phyloP scores from a whole-genome alignment of 2,113 vertebrate species.

The Ictalurus furcatus region DNA sequence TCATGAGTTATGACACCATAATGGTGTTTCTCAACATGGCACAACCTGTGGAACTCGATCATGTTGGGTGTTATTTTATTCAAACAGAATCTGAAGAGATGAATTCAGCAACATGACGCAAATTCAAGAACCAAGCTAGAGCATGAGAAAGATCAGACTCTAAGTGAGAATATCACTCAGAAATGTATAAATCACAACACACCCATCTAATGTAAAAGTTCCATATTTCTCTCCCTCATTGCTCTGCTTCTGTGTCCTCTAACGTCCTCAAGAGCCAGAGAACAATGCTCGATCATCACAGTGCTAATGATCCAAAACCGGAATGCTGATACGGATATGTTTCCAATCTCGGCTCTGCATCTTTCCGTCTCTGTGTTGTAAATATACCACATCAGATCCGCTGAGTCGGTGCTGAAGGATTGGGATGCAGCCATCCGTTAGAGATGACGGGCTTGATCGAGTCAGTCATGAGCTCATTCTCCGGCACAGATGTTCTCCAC shows the following conservation, averaged over 20 bases:
- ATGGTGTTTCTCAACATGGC: background rate
- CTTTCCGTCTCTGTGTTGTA: background rate
- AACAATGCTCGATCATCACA: background rate
- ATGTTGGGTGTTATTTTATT: background rate
- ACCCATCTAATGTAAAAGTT: background rate
- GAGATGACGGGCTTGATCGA: conserved; percentile 26
- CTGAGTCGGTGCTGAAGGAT: conserved; percentile 16
- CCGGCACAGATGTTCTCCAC: conserved; percentile 25
- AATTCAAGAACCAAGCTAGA: background rate
- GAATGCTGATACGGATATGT: background rate
- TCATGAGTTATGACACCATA: background rate
- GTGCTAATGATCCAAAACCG: background rate
- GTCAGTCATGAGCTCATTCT: conserved; percentile 30
- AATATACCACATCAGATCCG: background rate
- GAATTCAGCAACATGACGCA: background rate
- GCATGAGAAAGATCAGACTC: background rate
- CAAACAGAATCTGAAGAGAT: background rate
- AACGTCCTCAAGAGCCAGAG: background rate
- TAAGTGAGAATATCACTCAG: background rate
- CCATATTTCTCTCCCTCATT: background rate
- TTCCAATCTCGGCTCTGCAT: background rate
- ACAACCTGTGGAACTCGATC: background rate
- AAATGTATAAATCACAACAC: too few relatives aligned
- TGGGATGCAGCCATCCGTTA: background rate
- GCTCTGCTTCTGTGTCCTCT: background rate